These are phyloP conservation scores for Lonchura striata DNA, from an alignment of 2,113 vertebrate species.

Conservation along the genomic window DNA sequence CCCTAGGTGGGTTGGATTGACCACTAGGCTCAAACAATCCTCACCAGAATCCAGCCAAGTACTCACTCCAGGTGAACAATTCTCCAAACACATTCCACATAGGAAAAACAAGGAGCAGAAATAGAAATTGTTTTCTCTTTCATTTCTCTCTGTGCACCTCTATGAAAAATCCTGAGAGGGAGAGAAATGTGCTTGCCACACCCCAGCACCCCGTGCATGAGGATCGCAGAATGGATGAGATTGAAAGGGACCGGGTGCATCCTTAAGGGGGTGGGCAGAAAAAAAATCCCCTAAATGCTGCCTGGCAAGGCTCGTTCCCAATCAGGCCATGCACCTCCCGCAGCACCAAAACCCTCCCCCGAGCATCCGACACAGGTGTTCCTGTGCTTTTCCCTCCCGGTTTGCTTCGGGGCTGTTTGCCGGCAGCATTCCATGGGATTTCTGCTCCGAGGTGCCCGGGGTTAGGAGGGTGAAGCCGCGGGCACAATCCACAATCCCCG, in stretches of 20 bases:
- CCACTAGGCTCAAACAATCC: too few species aligned
- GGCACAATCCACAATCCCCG: slow-evolving; percentile 61
- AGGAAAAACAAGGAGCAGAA: too few species aligned
- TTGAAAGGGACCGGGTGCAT: background rate
- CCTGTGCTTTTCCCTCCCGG: background rate
- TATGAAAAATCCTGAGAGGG: too few species aligned
- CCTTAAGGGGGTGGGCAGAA: background rate
- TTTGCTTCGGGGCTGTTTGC: background rate
- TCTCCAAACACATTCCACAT: too few species aligned
- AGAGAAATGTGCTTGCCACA: too few species aligned
- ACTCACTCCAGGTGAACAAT: too few species aligned
- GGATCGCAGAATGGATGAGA: background rate
- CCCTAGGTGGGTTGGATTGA: too few species aligned
- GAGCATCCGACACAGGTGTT: rapidly evolving
- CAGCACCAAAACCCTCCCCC: rapidly evolving
- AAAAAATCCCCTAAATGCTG: rapidly evolving
- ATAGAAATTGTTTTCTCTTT: too few species aligned
- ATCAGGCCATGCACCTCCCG: rapidly evolving
- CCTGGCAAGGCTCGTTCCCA: background rate
- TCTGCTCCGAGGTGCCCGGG: background rate
- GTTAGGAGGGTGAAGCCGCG: background rate
- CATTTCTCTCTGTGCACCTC: too few species aligned
- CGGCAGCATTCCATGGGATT: background rate
- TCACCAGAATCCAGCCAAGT: too few species aligned
- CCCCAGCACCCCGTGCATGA: rapidly evolving